These are phyloP conservation scores for Dichetophora obliterata DNA, from an alignment of 2,888 invertebrate genomes.

Conservation along the genomic window DNA sequence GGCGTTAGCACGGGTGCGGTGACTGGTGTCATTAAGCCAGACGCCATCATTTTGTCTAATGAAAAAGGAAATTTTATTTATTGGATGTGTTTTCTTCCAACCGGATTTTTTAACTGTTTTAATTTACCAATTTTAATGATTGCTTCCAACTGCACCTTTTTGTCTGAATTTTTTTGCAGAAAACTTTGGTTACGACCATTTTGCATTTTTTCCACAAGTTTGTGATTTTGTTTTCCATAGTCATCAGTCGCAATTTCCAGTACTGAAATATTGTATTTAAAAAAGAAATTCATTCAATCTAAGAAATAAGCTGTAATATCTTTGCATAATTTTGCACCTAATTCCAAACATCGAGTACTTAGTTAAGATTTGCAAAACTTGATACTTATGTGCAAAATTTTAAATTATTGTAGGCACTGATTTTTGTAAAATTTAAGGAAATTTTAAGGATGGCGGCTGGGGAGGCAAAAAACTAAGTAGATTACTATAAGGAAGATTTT, in stretches of 20 bases:
- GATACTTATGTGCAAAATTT: no score
- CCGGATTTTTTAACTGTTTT: not conserved
- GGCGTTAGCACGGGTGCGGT: slow-evolving; percentile 66
- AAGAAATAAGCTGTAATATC: no score
- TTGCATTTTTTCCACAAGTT: slow-evolving; percentile 74
- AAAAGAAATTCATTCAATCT: no score
- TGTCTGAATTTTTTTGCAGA: slow-evolving; percentile 69
- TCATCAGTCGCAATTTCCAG: slow-evolving; percentile 87
- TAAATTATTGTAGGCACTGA: no score
- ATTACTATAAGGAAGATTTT: no score
- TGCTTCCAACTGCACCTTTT: slow-evolving; percentile 64
- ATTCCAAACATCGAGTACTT: no score
- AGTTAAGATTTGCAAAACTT: no score
- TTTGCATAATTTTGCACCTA: no score
- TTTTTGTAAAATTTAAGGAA: no score
- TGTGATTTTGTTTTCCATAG: slow-evolving; percentile 75
- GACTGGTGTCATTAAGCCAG: slow-evolving; percentile 72
- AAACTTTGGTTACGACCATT: slow-evolving; percentile 75
- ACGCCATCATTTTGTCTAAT: slow-evolving; percentile 71
- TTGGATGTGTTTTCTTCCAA: not conserved
- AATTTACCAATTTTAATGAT: slow-evolving; percentile 67
- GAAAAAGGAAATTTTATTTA: not conserved
- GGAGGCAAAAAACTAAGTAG: no score
- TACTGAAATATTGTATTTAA: slow-evolving; percentile 70
- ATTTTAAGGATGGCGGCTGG: no score